Evolutionary conservation across 2,888 invertebrate species (phyloP).

Genomic region (Erebia epiphron): DNA sequence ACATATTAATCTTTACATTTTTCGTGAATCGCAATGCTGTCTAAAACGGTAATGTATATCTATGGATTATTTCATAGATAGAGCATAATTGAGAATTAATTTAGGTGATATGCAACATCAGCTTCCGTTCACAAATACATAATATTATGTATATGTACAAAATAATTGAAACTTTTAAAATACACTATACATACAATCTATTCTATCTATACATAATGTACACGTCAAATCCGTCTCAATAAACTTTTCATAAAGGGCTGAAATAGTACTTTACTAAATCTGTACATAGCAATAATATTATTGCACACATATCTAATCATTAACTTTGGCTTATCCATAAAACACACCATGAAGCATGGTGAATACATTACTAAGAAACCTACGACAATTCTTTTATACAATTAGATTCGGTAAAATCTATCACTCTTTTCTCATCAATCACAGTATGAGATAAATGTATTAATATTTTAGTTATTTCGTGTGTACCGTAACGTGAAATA

Average conservation of each 20-base stretch:
- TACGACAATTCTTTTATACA: constrained; percentile 35
- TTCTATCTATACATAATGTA: constrained; percentile 78
- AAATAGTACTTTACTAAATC: constrained; percentile 64
- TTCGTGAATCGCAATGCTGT: constrained; percentile 37
- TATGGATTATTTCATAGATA: constrained; percentile 38
- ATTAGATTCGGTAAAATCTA: constrained; percentile 36
- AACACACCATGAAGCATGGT: constrained; percentile 56
- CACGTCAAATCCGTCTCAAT: constrained; percentile 65
- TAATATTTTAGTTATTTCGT: constrained; percentile 24
- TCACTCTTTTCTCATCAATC: constrained; percentile 38
- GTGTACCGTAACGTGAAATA: constrained; percentile 22
- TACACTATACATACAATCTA: constrained; percentile 66
- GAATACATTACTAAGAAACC: constrained; percentile 37
- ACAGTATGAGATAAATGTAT: constrained; percentile 35
- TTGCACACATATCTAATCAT: constrained; percentile 80
- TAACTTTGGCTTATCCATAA: constrained; percentile 81
- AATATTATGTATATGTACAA: constrained; percentile 62
- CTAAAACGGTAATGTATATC: constrained; percentile 35
- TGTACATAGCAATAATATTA: constrained; percentile 79
- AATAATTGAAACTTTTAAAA: constrained; percentile 59
- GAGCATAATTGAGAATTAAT: constrained; percentile 47
- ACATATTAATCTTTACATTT: constrained; percentile 38
- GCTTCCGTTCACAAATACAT: constrained; percentile 54
- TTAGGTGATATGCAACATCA: constrained; percentile 57
- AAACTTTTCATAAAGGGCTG: constrained; percentile 56